Conservation (phyloP, 1,140 invertebrate genomes). For the Antheraea mylitta region DNA sequence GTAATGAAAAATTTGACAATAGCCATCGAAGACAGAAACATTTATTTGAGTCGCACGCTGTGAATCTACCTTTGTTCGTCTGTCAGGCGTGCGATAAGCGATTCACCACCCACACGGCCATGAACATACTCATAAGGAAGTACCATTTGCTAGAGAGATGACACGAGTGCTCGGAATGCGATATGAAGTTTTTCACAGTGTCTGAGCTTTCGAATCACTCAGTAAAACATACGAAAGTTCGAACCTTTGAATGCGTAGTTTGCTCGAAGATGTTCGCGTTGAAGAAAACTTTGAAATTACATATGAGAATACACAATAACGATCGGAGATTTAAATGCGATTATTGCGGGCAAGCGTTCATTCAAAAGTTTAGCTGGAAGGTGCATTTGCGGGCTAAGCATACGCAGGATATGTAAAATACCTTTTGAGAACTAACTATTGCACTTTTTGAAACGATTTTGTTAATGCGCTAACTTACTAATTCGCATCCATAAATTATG, state of each 20-base stretch:
- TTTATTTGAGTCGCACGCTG: conserved; percentile 45
- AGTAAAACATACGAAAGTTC: conserved; percentile 8
- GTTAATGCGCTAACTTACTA: no score
- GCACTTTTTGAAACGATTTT: no score
- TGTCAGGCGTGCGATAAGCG: conserved; percentile 57
- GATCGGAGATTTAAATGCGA: conserved; percentile 37
- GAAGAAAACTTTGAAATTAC: conserved; percentile 39
- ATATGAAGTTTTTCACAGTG: conserved; percentile 17
- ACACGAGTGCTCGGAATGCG: conserved; percentile 15
- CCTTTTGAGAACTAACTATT: no score
- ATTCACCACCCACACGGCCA: conserved; percentile 41
- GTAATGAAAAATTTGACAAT: conserved; percentile 43
- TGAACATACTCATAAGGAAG: conserved; percentile 46
- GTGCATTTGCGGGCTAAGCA: conserved; percentile 19
- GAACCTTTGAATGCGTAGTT: conserved; percentile 62
- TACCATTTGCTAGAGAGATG: conserved; percentile 55
- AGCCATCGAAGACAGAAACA: conserved; percentile 46
- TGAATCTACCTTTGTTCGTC: conserved; percentile 31
- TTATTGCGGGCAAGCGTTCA: conserved; percentile 23
- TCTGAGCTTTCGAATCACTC: not conserved
- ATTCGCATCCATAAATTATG: no score
- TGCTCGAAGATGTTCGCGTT: conserved; percentile 67
- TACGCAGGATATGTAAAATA: conserved; percentile 4
- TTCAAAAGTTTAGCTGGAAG: conserved; percentile 24
- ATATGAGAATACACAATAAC: conserved; percentile 35